Evolutionary conservation across 2,888 invertebrate species (phyloP).

Genomic region (Drosophila niveifrons): DNA sequence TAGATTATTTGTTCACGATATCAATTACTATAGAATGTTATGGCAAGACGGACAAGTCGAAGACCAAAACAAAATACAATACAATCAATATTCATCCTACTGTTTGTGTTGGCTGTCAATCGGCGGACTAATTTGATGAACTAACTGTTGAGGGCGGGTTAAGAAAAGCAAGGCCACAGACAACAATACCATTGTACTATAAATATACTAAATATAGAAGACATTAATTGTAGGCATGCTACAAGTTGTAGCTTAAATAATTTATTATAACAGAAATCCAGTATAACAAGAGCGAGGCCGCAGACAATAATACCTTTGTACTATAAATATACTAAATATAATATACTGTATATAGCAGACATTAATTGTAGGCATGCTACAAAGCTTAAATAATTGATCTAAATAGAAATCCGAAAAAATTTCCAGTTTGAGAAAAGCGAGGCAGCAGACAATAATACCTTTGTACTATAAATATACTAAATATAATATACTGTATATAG

Average conservation of each 20-base stretch:
- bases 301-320: not conserved
- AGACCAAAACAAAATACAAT: slow-evolving; percentile 7
- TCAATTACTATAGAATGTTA: slow-evolving; percentile 5
- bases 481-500: too few relatives aligned
- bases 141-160: slow-evolving; percentile 31
- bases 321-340: too few relatives aligned
- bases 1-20: slow-evolving; percentile 3
- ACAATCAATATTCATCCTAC: slow-evolving; percentile 45
- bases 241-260: slow-evolving; percentile 77
- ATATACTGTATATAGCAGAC: too few relatives aligned
- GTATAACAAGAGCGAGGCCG: slow-evolving; percentile 12
- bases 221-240: slow-evolving; percentile 13
- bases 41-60: not conserved
- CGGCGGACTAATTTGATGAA: slow-evolving; percentile 38
- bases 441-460: not conserved
- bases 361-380: slow-evolving; percentile 28
- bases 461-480: too few relatives aligned
- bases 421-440: slow-evolving; percentile 26
- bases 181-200: not conserved
- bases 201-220: too few relatives aligned
- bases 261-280: slow-evolving; percentile 73
- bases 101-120: slow-evolving; percentile 53
- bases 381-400: slow-evolving; percentile 80
- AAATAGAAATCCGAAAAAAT: slow-evolving; percentile 69
- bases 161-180: slow-evolving; percentile 8